A percentile compares a stretch with the other conserved stretches of the same genome.
These are phyloP conservation scores for Matsumyia berberina DNA, from an alignment of 2,888 invertebrate genomes.

Conservation along the genomic window DNA sequence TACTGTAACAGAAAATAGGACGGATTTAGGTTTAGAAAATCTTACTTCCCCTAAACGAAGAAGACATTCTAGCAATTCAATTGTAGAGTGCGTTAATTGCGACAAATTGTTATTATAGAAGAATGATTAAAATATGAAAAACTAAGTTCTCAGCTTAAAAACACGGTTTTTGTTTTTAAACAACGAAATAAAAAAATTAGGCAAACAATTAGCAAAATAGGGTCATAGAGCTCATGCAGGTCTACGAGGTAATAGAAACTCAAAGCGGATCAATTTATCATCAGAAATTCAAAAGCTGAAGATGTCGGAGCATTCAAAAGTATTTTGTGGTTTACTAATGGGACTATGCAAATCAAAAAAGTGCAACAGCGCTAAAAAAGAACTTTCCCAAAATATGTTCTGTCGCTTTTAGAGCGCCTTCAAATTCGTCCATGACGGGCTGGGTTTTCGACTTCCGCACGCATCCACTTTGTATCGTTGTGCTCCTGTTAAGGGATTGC, in stretches of 20 bases:
- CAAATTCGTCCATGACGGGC: no score
- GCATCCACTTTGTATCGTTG: not conserved
- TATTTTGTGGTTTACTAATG: not conserved
- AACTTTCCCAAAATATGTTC: constrained; percentile 20
- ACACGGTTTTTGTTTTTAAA: no score
- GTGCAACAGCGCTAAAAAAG: not conserved
- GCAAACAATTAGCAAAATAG: not conserved
- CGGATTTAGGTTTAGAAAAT: no score
- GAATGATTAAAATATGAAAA: no score
- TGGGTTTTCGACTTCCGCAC: no score
- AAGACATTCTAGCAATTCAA: no score
- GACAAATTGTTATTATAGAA: no score
- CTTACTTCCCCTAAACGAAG: not conserved
- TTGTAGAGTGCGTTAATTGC: no score
- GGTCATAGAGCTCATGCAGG: no score
- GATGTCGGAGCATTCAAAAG: not conserved
- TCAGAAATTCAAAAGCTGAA: not conserved
- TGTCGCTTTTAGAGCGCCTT: not conserved
- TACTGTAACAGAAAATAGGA: not conserved
- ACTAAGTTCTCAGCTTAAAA: no score
- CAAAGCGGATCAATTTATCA: not conserved
- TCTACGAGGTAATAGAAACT: no score
- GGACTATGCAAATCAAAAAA: not conserved
- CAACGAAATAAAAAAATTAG: not conserved
- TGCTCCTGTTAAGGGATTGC: not conserved